Conservation (phyloP, 1,140 invertebrate genomes). For the Nasonia longicornis region DNA sequence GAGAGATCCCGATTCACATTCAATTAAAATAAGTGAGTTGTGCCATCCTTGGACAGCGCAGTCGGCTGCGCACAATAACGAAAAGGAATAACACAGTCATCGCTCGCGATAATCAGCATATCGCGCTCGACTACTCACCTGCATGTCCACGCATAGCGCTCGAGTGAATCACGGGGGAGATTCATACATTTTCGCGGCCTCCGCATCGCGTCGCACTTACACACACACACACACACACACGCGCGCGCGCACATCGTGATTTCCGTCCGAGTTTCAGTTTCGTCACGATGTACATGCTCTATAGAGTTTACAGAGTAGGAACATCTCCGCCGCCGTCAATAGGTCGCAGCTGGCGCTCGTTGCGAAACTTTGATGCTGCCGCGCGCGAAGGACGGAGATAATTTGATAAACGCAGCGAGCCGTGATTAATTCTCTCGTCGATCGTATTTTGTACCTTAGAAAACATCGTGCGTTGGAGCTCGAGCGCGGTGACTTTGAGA, state of each 20-base stretch:
- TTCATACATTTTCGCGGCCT: slow-evolving; percentile 28
- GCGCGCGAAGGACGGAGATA: slow-evolving; percentile 37
- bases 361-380: neutral
- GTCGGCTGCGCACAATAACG: too few species aligned
- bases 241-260: neutral
- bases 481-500: neutral
- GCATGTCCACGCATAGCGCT: neutral
- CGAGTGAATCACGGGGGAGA: slow-evolving; percentile 7
- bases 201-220: neutral
- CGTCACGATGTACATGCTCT: neutral
- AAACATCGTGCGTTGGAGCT: neutral
- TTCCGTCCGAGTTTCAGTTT: neutral
- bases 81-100: neutral
- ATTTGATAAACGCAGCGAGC: slow-evolving; percentile 19
- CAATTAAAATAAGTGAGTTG: neutral
- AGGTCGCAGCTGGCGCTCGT: neutral
- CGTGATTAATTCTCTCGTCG: slow-evolving; percentile 1
- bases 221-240: too few species aligned
- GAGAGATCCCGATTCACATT: neutral
- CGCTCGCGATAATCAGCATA: neutral
- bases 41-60: neutral
- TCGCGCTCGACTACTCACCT: neutral
- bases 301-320: neutral
- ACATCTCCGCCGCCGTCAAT: neutral
- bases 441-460: neutral